Evolutionary conservation across 2,113 vertebrate species (phyloP).

Genomic region (Clarias magur): DNA sequence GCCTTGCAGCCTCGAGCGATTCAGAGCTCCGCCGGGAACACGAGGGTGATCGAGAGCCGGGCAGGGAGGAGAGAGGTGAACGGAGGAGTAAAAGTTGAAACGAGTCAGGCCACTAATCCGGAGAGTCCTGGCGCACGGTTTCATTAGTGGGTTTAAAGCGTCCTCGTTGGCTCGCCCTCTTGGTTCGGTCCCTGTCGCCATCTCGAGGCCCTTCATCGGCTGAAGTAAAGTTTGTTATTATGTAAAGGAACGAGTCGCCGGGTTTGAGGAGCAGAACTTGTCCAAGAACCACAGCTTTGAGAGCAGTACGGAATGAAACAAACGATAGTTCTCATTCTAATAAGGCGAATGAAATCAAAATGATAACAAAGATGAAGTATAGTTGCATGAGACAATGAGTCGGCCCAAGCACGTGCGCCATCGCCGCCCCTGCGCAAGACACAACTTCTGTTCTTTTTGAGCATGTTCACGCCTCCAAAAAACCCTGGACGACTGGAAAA

Average conservation of each 20-base stretch:
- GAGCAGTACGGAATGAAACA: too few relatives aligned
- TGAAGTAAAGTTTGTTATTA: slow-evolving; percentile 6
- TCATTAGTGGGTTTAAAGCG: slow-evolving; percentile 1
- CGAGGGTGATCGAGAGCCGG: neutral
- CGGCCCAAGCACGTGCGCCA: too few relatives aligned
- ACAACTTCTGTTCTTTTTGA: too few relatives aligned
- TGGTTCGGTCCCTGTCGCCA: neutral
- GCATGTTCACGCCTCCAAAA: too few relatives aligned
- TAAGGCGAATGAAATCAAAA: neutral
- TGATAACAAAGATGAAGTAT: too few relatives aligned
- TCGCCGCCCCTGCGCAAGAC: too few relatives aligned
- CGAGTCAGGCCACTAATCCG: neutral
- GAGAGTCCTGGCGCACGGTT: neutral
- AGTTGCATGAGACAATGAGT: too few relatives aligned
- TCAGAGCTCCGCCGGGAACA: slow-evolving; percentile 1
- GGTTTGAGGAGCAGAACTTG: neutral
- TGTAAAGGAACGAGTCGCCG: neutral
- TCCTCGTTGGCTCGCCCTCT: neutral
- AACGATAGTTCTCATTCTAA: neutral
- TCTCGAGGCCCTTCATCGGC: slow-evolving; percentile 2
- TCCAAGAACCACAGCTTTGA: neutral
- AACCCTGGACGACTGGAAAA: too few relatives aligned
- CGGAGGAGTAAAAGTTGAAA: slow-evolving; percentile 25
- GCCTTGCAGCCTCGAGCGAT: slow-evolving; percentile 16
- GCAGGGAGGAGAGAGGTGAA: neutral